phyloP scores from a whole-genome alignment of 2,888 invertebrate species.

The Dichetophora obliterata region DNA sequence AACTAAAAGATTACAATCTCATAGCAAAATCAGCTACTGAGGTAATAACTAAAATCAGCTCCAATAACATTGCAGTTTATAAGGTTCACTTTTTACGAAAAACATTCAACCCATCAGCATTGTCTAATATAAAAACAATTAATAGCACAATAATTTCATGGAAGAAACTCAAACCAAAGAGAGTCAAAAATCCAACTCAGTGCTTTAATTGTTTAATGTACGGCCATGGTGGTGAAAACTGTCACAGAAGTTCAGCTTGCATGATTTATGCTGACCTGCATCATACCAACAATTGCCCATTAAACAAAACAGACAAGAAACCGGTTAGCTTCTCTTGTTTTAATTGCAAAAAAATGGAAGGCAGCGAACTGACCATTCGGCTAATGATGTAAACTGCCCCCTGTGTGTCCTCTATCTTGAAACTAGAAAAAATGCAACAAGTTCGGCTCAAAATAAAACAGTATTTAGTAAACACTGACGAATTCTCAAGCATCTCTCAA shows the following conservation, averaged over 20 bases:
- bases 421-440: neutral
- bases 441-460: neutral
- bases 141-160: too few relatives aligned
- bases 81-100: too few relatives aligned
- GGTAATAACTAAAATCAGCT: conserved; percentile 22
- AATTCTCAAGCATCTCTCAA: neutral
- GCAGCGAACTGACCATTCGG: neutral
- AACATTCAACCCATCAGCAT: too few relatives aligned
- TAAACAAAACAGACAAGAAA: conserved; percentile 16
- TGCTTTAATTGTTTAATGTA: neutral
- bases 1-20: conserved; percentile 19
- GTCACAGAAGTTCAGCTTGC: conserved; percentile 24
- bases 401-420: too few relatives aligned
- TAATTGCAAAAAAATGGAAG: too few relatives aligned
- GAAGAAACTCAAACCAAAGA: too few relatives aligned
- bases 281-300: conserved; percentile 22
- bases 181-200: too few relatives aligned
- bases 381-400: conserved; percentile 2
- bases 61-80: conserved; percentile 1
- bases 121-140: too few relatives aligned
- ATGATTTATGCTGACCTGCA: conserved; percentile 19
- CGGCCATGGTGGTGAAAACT: conserved; percentile 33
- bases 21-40: conserved; percentile 17
- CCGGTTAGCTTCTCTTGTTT: too few relatives aligned
- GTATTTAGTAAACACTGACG: neutral